Percentiles rank a stretch among this genome's conserved stretches.
These are phyloP conservation scores for Microchirus variegatus DNA, from an alignment of 2,797 vertebrate species.

Conservation along the genomic window DNA sequence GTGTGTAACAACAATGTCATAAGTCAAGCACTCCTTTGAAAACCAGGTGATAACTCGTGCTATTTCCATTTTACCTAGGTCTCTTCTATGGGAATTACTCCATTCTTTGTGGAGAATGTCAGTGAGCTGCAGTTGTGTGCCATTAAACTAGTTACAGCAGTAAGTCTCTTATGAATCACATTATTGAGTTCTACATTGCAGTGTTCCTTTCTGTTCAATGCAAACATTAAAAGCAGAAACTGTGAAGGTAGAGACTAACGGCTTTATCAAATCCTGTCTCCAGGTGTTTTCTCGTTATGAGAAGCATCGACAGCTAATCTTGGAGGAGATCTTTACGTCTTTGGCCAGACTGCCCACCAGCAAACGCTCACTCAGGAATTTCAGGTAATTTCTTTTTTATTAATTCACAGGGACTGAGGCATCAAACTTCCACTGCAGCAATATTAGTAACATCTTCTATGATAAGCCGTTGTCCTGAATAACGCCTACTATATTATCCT, in stretches of 20 bases:
- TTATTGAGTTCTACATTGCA: background rate
- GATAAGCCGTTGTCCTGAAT: background rate
- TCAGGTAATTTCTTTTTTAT: conserved; percentile 83
- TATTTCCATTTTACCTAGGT: conserved; percentile 76
- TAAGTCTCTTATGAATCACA: conserved; percentile 72
- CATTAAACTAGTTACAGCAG: conserved; percentile 97
- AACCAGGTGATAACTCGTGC: background rate
- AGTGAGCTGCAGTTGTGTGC: conserved; percentile 96
- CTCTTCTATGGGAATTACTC: conserved; percentile 98
- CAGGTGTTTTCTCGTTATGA: conserved; percentile 98
- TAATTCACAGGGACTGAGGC: conserved; percentile 1
- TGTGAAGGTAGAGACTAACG: background rate
- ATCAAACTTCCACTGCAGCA: background rate
- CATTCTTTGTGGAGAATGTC: conserved; percentile 98
- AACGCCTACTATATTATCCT: background rate
- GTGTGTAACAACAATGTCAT: background rate
- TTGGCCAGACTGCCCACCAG: conserved; percentile 96
- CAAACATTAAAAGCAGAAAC: background rate
- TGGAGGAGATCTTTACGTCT: conserved; percentile 98
- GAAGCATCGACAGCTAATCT: conserved; percentile 95
- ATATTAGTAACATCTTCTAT: background rate
- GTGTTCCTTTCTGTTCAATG: background rate
- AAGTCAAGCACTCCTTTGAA: background rate
- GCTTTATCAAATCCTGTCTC: conserved; percentile 2
- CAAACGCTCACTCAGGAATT: conserved; percentile 98